Conservation (phyloP, 2,113 vertebrate species). For the Capreolus pygargus region DNA sequence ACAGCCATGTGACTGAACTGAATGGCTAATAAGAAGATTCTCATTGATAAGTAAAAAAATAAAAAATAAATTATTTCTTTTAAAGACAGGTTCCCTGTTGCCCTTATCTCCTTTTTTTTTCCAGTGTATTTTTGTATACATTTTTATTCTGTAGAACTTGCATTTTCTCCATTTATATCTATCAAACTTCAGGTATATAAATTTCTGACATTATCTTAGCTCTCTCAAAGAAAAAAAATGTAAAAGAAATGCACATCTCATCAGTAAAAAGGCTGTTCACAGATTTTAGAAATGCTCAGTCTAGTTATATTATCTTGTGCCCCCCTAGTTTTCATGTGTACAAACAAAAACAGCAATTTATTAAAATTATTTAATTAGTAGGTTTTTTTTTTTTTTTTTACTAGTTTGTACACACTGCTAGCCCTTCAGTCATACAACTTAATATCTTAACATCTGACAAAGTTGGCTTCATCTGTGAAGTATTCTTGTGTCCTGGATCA, state of each 20-base stretch:
- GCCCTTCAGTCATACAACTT: not conserved
- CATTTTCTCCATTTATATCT: not conserved
- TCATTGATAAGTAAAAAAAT: not conserved
- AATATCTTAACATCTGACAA: not conserved
- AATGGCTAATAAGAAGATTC: constrained; percentile 4
- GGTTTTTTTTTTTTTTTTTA: not conserved
- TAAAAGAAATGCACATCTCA: not conserved
- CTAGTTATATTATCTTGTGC: not conserved
- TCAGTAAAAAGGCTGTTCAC: not conserved
- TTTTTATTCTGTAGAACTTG: not conserved
- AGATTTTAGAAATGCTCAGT: constrained; percentile 22
- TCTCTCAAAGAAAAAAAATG: not conserved
- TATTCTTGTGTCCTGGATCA: not conserved
- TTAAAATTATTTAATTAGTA: constrained; percentile 12
- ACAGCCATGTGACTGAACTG: not conserved
- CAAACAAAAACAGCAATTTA: not conserved
- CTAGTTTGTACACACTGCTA: not conserved
- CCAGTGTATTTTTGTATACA: not conserved
- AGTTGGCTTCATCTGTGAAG: not conserved
- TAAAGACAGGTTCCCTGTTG: not conserved
- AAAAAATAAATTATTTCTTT: not conserved
- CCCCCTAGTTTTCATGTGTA: not conserved
- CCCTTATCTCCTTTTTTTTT: not conserved
- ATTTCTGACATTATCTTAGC: not conserved
- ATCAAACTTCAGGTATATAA: not conserved